Conservation (phyloP, 2,888 invertebrate species). For the Chelonus formosanus region DNA sequence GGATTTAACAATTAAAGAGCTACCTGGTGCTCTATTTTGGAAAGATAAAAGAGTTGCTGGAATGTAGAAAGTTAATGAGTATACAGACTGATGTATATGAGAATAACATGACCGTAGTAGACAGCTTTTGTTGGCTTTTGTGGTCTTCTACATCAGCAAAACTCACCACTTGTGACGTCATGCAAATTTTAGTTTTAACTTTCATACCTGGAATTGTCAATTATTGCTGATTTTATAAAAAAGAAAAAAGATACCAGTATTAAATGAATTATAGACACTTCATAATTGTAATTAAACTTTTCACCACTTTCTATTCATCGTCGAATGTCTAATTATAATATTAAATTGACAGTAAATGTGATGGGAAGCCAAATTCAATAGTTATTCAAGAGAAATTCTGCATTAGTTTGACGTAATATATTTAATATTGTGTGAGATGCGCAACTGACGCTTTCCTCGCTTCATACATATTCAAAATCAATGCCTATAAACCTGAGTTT, state of each 20-base stretch:
- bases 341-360: too few relatives aligned
- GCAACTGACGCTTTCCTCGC: constrained; percentile 26
- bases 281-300: too few relatives aligned
- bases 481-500: constrained; percentile 31
- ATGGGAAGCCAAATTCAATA: too few relatives aligned
- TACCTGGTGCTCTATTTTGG: not conserved
- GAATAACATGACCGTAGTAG: constrained; percentile 10
- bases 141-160: constrained; percentile 3
- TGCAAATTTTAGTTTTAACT: constrained; percentile 1
- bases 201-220: not conserved
- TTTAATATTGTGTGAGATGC: constrained; percentile 29
- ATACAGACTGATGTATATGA: not conserved
- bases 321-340: too few relatives aligned
- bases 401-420: constrained; percentile 12
- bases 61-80: too few relatives aligned
- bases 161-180: constrained; percentile 5
- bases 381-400: constrained; percentile 2
- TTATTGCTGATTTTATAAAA: too few relatives aligned
- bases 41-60: not conserved
- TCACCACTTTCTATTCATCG: too few relatives aligned
- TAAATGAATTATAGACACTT: too few relatives aligned
- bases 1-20: constrained; percentile 9
- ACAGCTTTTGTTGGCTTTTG: constrained; percentile 13
- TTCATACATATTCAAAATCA: constrained; percentile 30
- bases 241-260: too few relatives aligned